Conservation (phyloP, 1,140 invertebrate species). For the Drosophila sechellia region DNA sequence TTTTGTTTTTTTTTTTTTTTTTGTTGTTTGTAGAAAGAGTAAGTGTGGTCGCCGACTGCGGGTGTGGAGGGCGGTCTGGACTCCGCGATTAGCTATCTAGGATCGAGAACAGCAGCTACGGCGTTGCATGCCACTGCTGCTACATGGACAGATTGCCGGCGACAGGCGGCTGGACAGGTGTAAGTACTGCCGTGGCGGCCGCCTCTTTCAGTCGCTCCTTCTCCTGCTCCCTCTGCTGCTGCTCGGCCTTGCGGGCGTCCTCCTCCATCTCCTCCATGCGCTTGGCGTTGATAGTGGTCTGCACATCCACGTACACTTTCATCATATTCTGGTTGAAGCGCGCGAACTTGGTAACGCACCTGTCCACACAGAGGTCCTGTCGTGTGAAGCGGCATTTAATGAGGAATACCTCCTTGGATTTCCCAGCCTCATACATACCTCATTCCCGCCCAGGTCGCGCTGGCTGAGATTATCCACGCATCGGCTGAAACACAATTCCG, state of each 20-base stretch:
- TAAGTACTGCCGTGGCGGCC: conserved; percentile 28
- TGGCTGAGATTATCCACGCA: conserved; percentile 94
- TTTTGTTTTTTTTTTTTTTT: background rate
- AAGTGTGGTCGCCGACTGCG: too few relatives aligned
- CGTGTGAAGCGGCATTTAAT: background rate
- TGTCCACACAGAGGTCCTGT: conserved; percentile 90
- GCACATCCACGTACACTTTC: conserved; percentile 82
- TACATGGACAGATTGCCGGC: conserved; percentile 51
- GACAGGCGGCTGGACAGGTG: conserved; percentile 19
- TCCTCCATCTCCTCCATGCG: conserved; percentile 74
- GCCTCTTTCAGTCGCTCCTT: conserved; percentile 44
- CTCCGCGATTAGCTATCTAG: conserved; percentile 58
- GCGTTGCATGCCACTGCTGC: conserved; percentile 51
- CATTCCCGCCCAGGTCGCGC: conserved; percentile 89
- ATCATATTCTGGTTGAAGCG: conserved; percentile 93
- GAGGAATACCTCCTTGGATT: fast-evolving
- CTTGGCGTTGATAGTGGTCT: conserved; percentile 66
- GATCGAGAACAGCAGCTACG: conserved; percentile 58
- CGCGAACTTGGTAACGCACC: conserved; percentile 94
- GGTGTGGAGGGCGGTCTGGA: conserved; percentile 5
- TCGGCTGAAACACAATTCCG: conserved; percentile 93
- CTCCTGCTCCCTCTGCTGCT: conserved; percentile 54
- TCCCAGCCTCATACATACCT: conserved; percentile 85
- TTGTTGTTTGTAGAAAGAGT: background rate
- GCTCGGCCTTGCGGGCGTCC: conserved; percentile 45